phyloP scores from a whole-genome alignment of 2,888 invertebrate species.

The Himalopsyche kuldschensis region DNA sequence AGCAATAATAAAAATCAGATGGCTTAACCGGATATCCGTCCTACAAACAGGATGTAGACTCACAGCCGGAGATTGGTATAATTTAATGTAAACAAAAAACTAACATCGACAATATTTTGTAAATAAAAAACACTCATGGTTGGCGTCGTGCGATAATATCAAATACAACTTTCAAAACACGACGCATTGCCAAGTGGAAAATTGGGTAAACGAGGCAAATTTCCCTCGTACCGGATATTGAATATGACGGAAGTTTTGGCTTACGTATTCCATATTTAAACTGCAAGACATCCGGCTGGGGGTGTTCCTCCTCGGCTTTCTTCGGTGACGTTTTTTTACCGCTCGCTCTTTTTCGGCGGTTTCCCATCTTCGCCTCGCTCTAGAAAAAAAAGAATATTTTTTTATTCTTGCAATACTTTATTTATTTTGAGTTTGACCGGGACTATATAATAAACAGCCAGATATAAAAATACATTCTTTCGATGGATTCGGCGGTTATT shows the following conservation, averaged over 20 bases:
- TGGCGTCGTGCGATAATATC: neutral
- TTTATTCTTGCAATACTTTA: no score
- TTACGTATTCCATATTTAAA: slow-evolving; percentile 39
- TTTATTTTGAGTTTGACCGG: no score
- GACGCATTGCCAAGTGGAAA: neutral
- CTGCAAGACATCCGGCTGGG: slow-evolving; percentile 37
- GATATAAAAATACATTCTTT: no score
- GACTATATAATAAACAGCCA: no score
- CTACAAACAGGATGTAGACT: no score
- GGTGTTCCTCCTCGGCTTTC: slow-evolving; percentile 5
- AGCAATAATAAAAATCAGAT: no score
- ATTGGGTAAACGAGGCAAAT: neutral
- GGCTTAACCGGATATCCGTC: no score
- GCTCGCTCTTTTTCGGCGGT: slow-evolving; percentile 20
- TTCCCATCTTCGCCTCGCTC: slow-evolving; percentile 9
- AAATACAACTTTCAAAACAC: neutral
- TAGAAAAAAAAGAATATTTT: neutral
- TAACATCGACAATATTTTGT: no score
- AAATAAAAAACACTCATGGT: no score
- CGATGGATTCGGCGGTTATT: no score
- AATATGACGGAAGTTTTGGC: slow-evolving; percentile 5
- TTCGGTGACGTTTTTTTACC: slow-evolving; percentile 11
- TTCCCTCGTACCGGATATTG: neutral
- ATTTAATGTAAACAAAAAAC: no score
- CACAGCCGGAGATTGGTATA: no score